Conservation (phyloP, 2,797 vertebrate species). For the Poecile montanus region DNA sequence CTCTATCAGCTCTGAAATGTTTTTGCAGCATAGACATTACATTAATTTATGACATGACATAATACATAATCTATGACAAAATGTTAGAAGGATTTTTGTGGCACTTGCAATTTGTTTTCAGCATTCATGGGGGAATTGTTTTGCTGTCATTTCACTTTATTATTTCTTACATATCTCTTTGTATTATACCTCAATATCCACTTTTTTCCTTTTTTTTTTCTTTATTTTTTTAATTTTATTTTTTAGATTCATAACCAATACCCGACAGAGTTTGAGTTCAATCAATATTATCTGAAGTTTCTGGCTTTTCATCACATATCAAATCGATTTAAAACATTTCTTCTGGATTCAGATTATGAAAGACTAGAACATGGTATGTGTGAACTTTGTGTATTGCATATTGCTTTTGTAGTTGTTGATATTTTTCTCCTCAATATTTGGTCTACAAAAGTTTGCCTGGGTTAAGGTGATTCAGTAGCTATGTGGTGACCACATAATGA, state of each 20-base stretch:
- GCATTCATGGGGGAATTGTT: neutral
- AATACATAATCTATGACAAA: neutral
- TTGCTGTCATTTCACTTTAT: slow-evolving; percentile 3
- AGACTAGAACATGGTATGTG: slow-evolving; percentile 94
- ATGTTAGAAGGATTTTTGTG: neutral
- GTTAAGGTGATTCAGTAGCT: neutral
- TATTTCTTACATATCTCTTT: slow-evolving; percentile 3
- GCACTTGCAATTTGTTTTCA: neutral
- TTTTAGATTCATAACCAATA: slow-evolving; percentile 92
- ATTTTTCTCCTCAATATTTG: neutral
- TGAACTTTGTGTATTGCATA: slow-evolving; percentile 25
- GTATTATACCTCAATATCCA: neutral
- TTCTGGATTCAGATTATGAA: slow-evolving; percentile 98
- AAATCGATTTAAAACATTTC: slow-evolving; percentile 98
- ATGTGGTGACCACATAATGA: neutral
- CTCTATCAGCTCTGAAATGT: neutral
- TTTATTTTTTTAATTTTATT: neutral
- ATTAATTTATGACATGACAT: neutral
- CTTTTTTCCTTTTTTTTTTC: neutral
- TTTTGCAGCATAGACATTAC: neutral
- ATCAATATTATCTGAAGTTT: slow-evolving; percentile 98
- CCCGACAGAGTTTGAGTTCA: slow-evolving; percentile 98
- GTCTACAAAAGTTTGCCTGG: neutral
- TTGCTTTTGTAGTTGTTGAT: neutral
- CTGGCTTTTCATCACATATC: slow-evolving; percentile 97